phyloP scores from a whole-genome alignment of 2,797 vertebrate species.

The Antrozous pallidus region DNA sequence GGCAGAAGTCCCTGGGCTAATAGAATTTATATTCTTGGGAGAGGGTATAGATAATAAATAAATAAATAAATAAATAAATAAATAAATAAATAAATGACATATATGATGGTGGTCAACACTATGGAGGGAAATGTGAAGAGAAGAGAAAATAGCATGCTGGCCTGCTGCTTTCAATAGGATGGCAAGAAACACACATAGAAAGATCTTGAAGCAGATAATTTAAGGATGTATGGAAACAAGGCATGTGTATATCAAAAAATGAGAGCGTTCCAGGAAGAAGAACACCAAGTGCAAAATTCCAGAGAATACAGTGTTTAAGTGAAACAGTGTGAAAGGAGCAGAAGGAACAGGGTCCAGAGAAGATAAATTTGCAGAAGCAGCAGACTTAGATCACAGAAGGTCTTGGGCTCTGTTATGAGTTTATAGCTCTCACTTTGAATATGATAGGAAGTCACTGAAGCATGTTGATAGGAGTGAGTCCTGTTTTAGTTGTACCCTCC shows the following conservation, averaged over 20 bases:
- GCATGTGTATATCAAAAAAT: background rate
- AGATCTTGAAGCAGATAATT: background rate
- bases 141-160: background rate
- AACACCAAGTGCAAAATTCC: background rate
- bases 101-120: background rate
- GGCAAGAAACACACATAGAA: background rate
- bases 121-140: background rate
- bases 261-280: background rate
- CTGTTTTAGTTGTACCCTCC: background rate
- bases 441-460: background rate
- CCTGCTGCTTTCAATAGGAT: background rate
- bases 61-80: background rate
- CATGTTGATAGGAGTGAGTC: background rate
- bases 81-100: background rate
- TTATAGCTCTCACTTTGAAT: background rate
- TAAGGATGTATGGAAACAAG: background rate
- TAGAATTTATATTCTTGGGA: background rate
- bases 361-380: background rate
- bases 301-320: background rate
- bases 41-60: background rate
- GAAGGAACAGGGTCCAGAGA: background rate
- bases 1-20: background rate
- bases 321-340: background rate
- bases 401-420: background rate
- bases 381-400: too few species aligned